phyloP scores from a whole-genome alignment of 2,113 vertebrate genomes.

The Brachypodius melanocephalos region DNA sequence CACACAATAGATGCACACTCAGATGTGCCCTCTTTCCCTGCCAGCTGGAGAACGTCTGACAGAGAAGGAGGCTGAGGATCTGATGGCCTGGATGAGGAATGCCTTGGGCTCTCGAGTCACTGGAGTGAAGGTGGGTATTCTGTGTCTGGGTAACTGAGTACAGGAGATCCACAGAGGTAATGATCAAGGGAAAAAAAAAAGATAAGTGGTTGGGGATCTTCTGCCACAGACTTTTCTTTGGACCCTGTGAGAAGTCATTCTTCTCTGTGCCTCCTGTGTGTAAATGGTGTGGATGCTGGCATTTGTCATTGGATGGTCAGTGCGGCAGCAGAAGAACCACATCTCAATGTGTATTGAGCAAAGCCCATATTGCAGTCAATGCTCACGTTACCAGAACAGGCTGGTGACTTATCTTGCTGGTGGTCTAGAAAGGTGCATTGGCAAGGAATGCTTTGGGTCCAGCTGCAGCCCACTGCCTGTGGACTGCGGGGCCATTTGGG shows the following conservation, averaged over 20 bases:
- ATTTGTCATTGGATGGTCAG: neutral
- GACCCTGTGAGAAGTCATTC: neutral
- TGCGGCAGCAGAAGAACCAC: neutral
- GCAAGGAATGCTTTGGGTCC: neutral
- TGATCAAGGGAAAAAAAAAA: neutral
- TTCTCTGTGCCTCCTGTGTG: neutral
- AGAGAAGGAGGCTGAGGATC: constrained; percentile 83
- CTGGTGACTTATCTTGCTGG: neutral
- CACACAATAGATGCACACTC: rapidly evolving
- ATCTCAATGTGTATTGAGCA: neutral
- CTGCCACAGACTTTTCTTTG: neutral
- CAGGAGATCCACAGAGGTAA: neutral
- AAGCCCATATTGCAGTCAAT: neutral
- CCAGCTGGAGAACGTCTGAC: constrained; percentile 82
- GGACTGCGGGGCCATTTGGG: neutral
- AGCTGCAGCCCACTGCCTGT: neutral
- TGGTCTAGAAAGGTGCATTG: neutral
- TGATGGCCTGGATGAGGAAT: constrained; percentile 95
- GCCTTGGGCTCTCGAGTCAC: constrained; percentile 81
- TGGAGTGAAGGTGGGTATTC: constrained; percentile 83
- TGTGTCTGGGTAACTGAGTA: neutral
- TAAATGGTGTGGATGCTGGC: neutral
- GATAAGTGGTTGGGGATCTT: neutral
- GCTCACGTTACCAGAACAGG: neutral
- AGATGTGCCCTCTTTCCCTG: neutral